Conservation (phyloP, 2,113 vertebrate genomes). For the Leptobrachium ailaonicum region DNA sequence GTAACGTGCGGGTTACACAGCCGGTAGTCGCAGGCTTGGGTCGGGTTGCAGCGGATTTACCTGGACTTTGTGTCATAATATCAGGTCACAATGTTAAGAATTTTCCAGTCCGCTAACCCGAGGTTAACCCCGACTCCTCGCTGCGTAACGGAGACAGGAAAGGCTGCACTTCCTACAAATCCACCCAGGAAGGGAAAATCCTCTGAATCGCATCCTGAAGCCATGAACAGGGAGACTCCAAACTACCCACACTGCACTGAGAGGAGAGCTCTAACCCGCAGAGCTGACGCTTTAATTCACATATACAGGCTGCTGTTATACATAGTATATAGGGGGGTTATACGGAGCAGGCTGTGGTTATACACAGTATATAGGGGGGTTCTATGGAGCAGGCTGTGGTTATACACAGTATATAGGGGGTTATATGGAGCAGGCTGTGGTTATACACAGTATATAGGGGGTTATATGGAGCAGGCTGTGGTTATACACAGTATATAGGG, state of each 20-base stretch:
- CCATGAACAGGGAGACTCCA: neutral
- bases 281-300: neutral
- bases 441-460: no score
- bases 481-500: no score
- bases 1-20: no score
- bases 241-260: neutral
- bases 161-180: conserved; percentile 1
- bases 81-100: neutral
- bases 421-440: no score
- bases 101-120: neutral
- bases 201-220: neutral
- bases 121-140: neutral
- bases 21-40: no score
- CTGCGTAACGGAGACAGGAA: conserved; percentile 6
- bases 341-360: no score
- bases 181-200: neutral
- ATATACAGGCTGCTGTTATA: neutral
- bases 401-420: no score
- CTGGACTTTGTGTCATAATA: neutral
- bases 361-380: no score
- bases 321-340: no score
- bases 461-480: no score
- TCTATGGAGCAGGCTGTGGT: no score
- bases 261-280: neutral
- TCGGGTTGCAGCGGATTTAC: no score